Evolutionary conservation across 2,113 vertebrate genomes (phyloP).

Genomic region (Microcebus jonahi): DNA sequence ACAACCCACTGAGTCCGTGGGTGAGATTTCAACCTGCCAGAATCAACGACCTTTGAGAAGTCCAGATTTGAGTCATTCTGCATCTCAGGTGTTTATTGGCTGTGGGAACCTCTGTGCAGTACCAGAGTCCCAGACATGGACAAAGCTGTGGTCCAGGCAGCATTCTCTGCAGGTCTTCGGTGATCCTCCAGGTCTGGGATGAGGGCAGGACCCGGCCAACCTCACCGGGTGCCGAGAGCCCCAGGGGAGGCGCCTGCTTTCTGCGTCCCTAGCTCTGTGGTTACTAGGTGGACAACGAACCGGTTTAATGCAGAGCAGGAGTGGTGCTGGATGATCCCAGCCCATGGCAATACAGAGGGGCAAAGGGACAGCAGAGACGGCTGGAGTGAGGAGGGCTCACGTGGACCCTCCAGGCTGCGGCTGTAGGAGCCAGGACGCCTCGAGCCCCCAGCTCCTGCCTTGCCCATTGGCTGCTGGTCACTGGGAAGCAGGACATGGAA

Average conservation of each 20-base stretch:
- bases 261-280: not conserved
- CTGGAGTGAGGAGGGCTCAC: accelerated
- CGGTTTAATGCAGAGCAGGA: not conserved
- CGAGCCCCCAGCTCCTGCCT: not conserved
- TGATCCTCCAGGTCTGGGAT: not conserved
- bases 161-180: accelerated
- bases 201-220: accelerated
- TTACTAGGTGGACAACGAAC: not conserved
- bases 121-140: not conserved
- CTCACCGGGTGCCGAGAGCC: not conserved
- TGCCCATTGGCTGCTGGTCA: accelerated
- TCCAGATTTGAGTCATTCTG: not conserved
- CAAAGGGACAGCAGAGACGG: no score
- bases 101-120: not conserved
- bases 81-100: not conserved
- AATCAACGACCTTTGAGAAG: not conserved
- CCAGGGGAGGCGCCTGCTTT: accelerated
- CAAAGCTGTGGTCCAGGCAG: no score
- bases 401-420: no score
- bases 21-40: not conserved
- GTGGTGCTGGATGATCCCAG: not conserved
- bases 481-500: not conserved
- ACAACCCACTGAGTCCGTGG: not conserved
- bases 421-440: not conserved
- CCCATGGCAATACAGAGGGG: accelerated